Evolutionary conservation across 2,113 vertebrate species (phyloP), one percentile per base, ranked within the genome.

Genomic region (Hippocampus barbouri): DNA sequence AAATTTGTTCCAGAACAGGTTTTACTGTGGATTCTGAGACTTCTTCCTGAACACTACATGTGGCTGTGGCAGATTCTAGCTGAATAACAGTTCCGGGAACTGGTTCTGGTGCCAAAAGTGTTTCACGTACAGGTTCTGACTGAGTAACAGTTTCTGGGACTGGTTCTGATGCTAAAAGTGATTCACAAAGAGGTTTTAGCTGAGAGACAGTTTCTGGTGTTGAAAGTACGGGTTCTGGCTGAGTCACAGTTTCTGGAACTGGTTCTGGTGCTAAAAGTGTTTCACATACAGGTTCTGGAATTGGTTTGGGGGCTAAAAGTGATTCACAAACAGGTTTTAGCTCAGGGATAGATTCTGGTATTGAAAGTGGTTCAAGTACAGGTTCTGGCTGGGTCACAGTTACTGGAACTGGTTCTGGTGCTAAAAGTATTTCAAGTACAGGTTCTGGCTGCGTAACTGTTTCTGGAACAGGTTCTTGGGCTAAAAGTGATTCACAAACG

Each of bases 151-250:
- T 54, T 30, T 62, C 43, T 8, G 57, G 41, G 1, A 27, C 68
- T 14, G 72, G 66, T 47, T 71, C 67, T 12, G 74, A 62, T 10
- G 7, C 64, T 53, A 71, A 6, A 6, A 5, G 7, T 18, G 74
- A 65, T 10, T 79, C 72, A 20, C 45, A 27, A 0, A 27, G 72
- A 15, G 74, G 66, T 45, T 71, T 67, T 12, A 8, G 47, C 54
- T 47, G 66, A 11, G 25, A 8, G 7, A 40, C 23, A 8, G 70
- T 47, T 27, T 66, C 34, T 9, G 57, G 34, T 34, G 5, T 34
- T 34, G 34, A 34, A 34, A 34, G 34, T 0, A 27, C 74, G 12
- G 74, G 66, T 45, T 71, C 69, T 12, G 21, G 47, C 54, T 47
- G 68, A 8, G 25, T 10, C 6, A 40, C 23, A 11, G 70, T 47